Conservation (phyloP, 2,113 vertebrate species). For the Mesocricetus auratus region DNA sequence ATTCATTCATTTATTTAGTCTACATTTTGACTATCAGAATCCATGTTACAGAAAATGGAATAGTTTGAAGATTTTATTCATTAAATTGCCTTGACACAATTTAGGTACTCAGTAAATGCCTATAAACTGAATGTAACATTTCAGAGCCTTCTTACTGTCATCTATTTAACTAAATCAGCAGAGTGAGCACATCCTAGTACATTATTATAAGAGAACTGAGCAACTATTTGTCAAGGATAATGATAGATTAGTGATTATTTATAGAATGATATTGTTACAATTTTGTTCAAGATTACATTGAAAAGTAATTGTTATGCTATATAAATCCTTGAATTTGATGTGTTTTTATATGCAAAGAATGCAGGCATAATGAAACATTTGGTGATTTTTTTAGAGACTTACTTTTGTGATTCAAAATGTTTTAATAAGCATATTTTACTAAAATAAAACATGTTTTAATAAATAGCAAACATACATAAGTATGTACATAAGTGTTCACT, state of each 20-base stretch:
- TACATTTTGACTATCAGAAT: background rate
- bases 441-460: background rate
- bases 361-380: constrained; percentile 59
- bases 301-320: background rate
- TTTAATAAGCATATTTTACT: background rate
- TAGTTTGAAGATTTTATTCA: background rate
- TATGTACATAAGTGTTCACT: background rate
- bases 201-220: background rate
- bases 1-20: background rate
- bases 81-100: background rate
- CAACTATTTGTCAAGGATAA: background rate
- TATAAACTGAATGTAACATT: background rate
- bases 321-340: constrained; percentile 45
- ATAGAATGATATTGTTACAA: background rate
- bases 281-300: background rate
- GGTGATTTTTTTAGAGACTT: background rate
- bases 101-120: background rate
- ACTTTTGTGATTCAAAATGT: background rate
- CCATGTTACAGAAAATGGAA: background rate
- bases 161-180: background rate
- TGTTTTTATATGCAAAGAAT: background rate
- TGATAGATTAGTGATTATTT: background rate
- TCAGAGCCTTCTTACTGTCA: background rate
- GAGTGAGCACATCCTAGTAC: background rate
- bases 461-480: background rate